phyloP scores from a whole-genome alignment of 2,888 invertebrate species.

The Coecobrya sp. region DNA sequence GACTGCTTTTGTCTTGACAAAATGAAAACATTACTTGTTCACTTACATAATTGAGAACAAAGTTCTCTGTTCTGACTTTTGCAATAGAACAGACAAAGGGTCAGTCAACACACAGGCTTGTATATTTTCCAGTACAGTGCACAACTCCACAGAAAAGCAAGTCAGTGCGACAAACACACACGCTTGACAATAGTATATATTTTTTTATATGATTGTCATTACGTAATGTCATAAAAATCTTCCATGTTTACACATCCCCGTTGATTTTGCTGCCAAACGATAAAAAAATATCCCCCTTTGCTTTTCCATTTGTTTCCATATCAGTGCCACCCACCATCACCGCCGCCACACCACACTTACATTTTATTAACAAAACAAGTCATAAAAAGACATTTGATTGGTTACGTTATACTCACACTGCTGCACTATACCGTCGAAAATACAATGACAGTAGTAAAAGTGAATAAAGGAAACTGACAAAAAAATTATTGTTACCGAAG shows the following conservation, averaged over 20 bases:
- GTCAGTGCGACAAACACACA: background rate
- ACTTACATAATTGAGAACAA: background rate
- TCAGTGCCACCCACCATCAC: background rate
- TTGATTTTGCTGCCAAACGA: background rate
- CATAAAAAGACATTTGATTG: slow-evolving; percentile 13
- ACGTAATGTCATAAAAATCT: background rate
- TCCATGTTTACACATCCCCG: slow-evolving; percentile 1
- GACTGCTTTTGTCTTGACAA: too few relatives aligned
- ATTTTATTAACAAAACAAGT: slow-evolving; percentile 26
- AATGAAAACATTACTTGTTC: slow-evolving; percentile 3
- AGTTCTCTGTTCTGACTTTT: background rate
- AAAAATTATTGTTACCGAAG: background rate
- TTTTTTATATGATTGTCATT: slow-evolving; percentile 6
- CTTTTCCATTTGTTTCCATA: background rate
- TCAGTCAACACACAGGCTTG: background rate
- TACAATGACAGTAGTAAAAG: background rate
- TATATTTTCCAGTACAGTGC: background rate
- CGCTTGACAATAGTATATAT: background rate
- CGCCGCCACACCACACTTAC: too few relatives aligned
- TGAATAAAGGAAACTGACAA: background rate
- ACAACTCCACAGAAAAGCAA: background rate
- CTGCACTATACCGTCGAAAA: background rate
- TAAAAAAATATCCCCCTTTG: background rate
- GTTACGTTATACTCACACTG: background rate
- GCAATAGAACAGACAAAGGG: background rate